Conservation (phyloP, 2,113 vertebrate species). For the Alouatta palliata region DNA sequence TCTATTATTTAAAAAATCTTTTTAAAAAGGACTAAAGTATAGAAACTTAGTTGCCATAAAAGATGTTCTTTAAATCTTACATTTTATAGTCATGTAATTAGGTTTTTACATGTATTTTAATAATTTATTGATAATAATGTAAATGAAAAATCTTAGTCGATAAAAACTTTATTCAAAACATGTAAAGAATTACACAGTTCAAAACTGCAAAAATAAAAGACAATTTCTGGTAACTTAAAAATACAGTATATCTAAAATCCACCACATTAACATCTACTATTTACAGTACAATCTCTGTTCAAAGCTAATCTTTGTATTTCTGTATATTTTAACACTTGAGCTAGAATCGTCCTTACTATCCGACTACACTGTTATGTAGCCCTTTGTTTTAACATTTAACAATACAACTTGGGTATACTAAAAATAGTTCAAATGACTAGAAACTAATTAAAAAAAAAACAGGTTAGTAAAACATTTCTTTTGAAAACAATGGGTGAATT, state of each 20-base stretch:
- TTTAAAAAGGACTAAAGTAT: not conserved
- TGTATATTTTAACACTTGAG: not conserved
- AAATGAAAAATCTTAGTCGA: constrained; percentile 33
- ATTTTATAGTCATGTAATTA: constrained; percentile 17
- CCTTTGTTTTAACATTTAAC: constrained; percentile 50
- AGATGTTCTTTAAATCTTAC: constrained; percentile 1
- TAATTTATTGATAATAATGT: constrained; percentile 35
- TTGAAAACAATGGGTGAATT: not conserved
- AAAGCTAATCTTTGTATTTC: constrained; percentile 40
- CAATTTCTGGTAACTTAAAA: constrained; percentile 70
- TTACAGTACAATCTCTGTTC: constrained; percentile 53
- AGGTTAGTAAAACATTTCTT: constrained; percentile 43
- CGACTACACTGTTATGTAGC: not conserved
- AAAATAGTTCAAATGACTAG: constrained; percentile 29
- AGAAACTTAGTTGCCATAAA: not conserved
- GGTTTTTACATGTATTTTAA: constrained; percentile 23
- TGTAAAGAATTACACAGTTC: constrained; percentile 73
- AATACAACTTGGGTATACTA: constrained; percentile 25
- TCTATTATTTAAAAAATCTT: not conserved
- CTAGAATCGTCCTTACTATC: not conserved
- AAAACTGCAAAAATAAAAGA: constrained; percentile 79
- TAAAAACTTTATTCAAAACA: constrained; percentile 80
- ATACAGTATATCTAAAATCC: constrained; percentile 64
- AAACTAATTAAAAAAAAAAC: constrained; percentile 8
- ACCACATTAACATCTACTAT: constrained; percentile 39